Conservation (phyloP, 2,113 vertebrate species). For the Nycticorax nycticorax region DNA sequence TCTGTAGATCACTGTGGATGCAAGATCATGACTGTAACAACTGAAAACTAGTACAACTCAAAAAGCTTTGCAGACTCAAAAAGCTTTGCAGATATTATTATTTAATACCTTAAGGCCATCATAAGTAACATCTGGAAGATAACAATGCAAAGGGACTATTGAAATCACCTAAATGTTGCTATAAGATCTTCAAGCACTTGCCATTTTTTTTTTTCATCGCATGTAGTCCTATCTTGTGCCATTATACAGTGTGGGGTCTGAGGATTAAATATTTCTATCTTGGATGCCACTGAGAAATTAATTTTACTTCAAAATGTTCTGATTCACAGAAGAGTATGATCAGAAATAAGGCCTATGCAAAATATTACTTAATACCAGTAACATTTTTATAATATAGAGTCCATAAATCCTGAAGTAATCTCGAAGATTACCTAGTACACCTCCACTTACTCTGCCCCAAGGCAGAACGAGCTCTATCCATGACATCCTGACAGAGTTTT, state of each 20-base stretch:
- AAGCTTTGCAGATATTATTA: not conserved
- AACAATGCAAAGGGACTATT: not conserved
- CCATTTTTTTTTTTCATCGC: not conserved
- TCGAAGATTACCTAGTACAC: not conserved
- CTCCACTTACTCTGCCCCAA: not conserved
- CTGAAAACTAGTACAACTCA: not conserved
- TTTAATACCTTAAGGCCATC: not conserved
- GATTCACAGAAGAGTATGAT: not conserved
- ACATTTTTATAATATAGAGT: not conserved
- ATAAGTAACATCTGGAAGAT: not conserved
- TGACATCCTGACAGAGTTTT: not conserved
- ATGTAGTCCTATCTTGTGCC: not conserved
- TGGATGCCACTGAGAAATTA: not conserved
- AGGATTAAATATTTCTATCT: not conserved
- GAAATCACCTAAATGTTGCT: not conserved
- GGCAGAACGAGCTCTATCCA: not conserved
- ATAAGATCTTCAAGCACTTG: not conserved
- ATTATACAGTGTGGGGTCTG: not conserved
- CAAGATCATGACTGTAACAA: not conserved
- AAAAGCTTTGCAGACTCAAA: not conserved
- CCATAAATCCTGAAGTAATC: not conserved
- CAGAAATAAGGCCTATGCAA: not conserved
- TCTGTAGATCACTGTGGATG: not conserved
- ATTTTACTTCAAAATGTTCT: not conserved
- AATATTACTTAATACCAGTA: not conserved